These are phyloP conservation scores for Lacerta viridis DNA, from an alignment of 2,797 vertebrate species.

Conservation along the genomic window DNA sequence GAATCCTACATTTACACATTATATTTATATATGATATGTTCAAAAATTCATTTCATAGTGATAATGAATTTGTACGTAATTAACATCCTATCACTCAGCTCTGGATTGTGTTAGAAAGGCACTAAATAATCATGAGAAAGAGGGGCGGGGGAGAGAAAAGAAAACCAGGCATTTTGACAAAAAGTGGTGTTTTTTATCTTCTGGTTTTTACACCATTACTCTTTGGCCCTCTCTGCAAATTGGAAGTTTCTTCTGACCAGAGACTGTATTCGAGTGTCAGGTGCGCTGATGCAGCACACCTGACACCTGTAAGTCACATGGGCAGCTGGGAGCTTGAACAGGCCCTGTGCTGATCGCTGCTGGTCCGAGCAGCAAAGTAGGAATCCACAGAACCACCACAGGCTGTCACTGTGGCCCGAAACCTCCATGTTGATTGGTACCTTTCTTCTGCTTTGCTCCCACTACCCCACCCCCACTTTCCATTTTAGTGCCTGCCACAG, in stretches of 20 bases:
- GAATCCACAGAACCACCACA: not conserved
- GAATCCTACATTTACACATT: conserved; percentile 72
- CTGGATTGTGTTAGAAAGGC: conserved; percentile 50
- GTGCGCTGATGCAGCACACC: not conserved
- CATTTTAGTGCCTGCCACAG: not conserved
- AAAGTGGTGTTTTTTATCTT: not conserved
- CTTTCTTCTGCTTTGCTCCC: no score
- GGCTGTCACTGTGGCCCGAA: not conserved
- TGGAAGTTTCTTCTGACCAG: not conserved
- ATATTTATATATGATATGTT: conserved; percentile 65
- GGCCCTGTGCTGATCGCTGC: not conserved
- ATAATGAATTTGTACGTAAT: conserved; percentile 75
- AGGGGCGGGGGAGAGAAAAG: not conserved
- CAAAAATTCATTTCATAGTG: conserved; percentile 74
- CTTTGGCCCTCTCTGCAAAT: conserved; percentile 46
- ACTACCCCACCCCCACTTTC: not conserved
- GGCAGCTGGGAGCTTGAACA: not conserved
- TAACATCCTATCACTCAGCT: conserved; percentile 61
- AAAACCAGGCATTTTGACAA: conserved; percentile 30
- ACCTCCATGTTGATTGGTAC: not conserved
- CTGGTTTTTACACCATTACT: conserved; percentile 17
- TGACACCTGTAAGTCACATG: not conserved
- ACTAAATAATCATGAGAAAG: conserved; percentile 14
- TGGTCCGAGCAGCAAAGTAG: not conserved
- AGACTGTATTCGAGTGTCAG: not conserved